Conservation (phyloP, 2,113 vertebrate species). For the Tragulus kanchil region DNA sequence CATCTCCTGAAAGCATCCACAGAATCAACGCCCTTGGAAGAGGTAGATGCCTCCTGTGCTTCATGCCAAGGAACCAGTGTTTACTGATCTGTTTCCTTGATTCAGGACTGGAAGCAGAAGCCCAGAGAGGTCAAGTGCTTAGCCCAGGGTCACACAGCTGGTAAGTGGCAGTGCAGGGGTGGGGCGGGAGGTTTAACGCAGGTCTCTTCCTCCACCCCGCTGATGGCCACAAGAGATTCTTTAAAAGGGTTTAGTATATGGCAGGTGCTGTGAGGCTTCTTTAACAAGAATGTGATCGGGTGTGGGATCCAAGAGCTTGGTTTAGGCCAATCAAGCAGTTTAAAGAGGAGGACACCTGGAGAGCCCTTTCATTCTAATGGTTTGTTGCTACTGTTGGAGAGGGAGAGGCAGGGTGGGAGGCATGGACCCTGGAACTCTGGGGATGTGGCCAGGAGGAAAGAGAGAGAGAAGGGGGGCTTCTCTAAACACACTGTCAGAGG, state of each 20-base stretch:
- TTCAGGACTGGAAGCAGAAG: background rate
- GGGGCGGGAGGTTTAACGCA: background rate
- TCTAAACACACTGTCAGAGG: conserved; percentile 47
- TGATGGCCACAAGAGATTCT: background rate
- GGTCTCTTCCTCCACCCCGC: accelerated
- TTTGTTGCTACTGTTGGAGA: no score
- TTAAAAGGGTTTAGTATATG: background rate
- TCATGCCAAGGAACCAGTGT: background rate
- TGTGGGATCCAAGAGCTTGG: background rate
- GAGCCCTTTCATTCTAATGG: background rate
- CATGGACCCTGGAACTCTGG: accelerated
- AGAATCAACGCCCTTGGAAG: background rate
- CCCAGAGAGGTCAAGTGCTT: background rate
- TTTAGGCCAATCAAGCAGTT: background rate
- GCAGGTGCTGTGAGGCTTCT: background rate
- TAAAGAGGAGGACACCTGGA: background rate
- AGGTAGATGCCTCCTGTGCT: background rate
- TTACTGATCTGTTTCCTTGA: background rate
- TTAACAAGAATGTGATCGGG: background rate
- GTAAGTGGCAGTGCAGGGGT: background rate
- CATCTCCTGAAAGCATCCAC: background rate
- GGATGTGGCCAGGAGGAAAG: background rate
- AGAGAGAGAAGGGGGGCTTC: background rate
- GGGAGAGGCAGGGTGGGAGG: background rate
- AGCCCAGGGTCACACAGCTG: background rate